A percentile compares a stretch with the other conserved stretches of the same genome.
These are phyloP conservation scores for Beroe forskalii DNA, from an alignment of 37 sponge, comb jelly and placozoan genomes.

Conservation along the genomic window DNA sequence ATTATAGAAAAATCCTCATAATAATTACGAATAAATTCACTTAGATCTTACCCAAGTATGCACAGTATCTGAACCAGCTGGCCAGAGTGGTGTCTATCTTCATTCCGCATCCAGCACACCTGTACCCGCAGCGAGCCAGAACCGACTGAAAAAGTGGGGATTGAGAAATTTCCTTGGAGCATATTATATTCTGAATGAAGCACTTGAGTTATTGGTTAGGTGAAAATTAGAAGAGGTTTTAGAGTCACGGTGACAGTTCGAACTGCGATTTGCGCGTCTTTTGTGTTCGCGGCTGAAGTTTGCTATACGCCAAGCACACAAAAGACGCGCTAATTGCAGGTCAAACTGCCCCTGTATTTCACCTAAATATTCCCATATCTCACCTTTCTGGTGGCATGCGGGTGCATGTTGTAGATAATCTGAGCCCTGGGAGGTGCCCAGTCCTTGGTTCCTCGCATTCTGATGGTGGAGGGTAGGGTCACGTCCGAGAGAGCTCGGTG, in stretches of 20 bases:
- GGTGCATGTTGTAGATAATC: slow-evolving; percentile 82
- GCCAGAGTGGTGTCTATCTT: slow-evolving; percentile 73
- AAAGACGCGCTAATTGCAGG: too few relatives aligned
- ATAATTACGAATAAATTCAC: too few relatives aligned
- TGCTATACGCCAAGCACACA: too few relatives aligned
- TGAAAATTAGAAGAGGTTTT: too few relatives aligned
- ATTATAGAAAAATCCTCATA: too few relatives aligned
- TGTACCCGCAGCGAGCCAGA: slow-evolving; percentile 71
- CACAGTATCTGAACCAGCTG: slow-evolving; percentile 85
- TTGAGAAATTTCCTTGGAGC: not conserved
- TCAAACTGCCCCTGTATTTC: not conserved
- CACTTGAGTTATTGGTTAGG: too few relatives aligned
- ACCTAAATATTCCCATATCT: not conserved
- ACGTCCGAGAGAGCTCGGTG: slow-evolving; percentile 13
- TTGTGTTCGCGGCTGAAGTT: too few relatives aligned
- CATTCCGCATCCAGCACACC: slow-evolving; percentile 98
- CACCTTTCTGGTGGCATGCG: slow-evolving; percentile 52
- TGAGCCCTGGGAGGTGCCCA: slow-evolving; percentile 98
- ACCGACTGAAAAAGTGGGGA: not conserved
- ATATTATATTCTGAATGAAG: not conserved
- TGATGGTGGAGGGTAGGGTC: not conserved
- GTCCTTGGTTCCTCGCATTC: slow-evolving; percentile 78
- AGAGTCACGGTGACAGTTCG: too few relatives aligned
- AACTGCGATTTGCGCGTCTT: too few relatives aligned
- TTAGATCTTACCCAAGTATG: slow-evolving; percentile 80